Conservation (phyloP, 2,797 vertebrate species). For the Caiman crocodilus region DNA sequence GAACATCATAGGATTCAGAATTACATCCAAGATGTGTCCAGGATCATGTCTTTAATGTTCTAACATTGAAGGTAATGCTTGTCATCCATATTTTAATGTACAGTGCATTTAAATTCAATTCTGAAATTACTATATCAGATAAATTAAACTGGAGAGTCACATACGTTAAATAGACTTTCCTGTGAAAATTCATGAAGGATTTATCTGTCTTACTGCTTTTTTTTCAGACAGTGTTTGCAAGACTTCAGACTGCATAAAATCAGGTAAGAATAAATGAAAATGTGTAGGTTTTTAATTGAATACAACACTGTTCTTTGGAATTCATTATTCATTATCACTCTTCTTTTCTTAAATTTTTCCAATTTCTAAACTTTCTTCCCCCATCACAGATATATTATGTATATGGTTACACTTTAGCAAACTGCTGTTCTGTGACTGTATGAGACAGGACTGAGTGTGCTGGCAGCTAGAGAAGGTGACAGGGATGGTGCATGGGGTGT, state of each 20-base stretch:
- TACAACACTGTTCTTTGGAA: not conserved
- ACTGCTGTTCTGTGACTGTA: too few relatives aligned
- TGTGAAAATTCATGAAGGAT: not conserved
- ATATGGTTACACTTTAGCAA: not conserved
- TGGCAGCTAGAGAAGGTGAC: too few relatives aligned
- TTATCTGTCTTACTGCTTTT: not conserved
- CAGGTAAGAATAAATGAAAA: constrained; percentile 86
- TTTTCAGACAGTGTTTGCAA: constrained; percentile 92
- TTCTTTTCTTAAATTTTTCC: not conserved
- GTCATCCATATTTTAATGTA: not conserved
- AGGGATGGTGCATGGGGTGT: too few relatives aligned
- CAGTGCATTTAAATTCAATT: not conserved
- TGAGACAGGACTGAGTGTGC: too few relatives aligned
- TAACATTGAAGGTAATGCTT: not conserved
- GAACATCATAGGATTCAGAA: not conserved
- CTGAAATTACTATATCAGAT: not conserved
- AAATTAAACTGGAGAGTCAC: not conserved
- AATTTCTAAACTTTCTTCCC: not conserved
- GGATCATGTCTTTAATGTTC: not conserved
- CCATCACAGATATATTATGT: not conserved
- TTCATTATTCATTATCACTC: not conserved
- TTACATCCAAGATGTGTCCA: not conserved
- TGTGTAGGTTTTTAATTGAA: not conserved
- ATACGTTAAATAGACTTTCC: not conserved
- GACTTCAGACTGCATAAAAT: constrained; percentile 92